phyloP scores from a whole-genome alignment of 2,113 vertebrate species.

The Heptranchias perlo region DNA sequence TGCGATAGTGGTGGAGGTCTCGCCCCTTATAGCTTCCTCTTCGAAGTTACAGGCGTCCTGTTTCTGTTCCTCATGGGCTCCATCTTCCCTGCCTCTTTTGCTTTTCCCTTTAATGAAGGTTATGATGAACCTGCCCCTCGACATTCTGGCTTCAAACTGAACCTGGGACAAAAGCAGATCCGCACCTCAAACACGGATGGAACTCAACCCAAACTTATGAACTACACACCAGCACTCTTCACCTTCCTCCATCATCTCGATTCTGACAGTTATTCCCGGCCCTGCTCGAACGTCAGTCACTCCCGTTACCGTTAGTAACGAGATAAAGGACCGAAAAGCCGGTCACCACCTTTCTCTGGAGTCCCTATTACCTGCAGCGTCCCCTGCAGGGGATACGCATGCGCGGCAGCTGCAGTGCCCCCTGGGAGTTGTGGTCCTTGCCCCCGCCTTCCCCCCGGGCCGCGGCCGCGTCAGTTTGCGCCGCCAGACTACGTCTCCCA shows the following conservation, averaged over 20 bases:
- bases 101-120: conserved; percentile 22
- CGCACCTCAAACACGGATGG: background rate
- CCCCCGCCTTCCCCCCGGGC: background rate
- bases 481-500: background rate
- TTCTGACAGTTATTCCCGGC: background rate
- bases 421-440: background rate
- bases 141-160: background rate
- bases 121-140: conserved; percentile 18
- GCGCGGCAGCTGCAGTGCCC: background rate
- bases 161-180: background rate
- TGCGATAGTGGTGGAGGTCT: background rate
- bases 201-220: background rate
- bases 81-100: background rate
- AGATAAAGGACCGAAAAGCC: background rate
- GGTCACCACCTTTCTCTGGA: background rate
- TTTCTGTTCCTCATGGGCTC: background rate
- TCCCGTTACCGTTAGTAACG: background rate
- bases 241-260: background rate
- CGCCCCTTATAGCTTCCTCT: background rate
- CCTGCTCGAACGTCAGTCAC: background rate
- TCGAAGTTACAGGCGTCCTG: background rate
- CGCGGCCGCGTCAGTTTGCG: background rate
- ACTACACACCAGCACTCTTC: background rate
- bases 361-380: background rate
- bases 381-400: background rate